Evolutionary conservation across 1,140 invertebrate species (phyloP).

Genomic region (Himalopsyche phryganea): DNA sequence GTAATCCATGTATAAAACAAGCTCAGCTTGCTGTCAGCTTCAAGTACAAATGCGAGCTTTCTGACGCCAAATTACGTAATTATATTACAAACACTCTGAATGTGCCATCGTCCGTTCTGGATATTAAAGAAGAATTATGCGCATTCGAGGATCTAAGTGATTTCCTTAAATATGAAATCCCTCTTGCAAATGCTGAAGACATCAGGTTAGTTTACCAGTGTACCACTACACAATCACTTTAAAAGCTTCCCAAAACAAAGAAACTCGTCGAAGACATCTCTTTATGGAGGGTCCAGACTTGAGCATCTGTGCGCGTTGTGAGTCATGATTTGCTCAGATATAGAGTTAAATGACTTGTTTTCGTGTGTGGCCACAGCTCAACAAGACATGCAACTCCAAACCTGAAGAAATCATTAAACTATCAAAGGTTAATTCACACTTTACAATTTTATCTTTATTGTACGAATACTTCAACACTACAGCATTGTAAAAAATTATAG

Average conservation of each 20-base stretch:
- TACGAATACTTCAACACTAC: too few species aligned
- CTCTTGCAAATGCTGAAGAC: background rate
- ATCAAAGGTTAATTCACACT: too few species aligned
- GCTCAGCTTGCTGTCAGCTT: slow-evolving; percentile 25
- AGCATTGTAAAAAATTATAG: too few species aligned
- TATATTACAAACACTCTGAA: slow-evolving; percentile 19
- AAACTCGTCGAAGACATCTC: background rate
- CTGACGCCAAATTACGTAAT: slow-evolving; percentile 29
- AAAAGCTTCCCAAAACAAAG: background rate
- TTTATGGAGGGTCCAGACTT: background rate
- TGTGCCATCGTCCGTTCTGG: background rate
- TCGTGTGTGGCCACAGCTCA: background rate
- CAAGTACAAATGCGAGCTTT: slow-evolving; percentile 29
- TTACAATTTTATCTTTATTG: too few species aligned
- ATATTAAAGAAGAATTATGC: slow-evolving; percentile 21
- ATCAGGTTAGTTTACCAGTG: slow-evolving; percentile 1
- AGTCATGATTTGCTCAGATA: background rate
- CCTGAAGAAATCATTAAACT: too few species aligned
- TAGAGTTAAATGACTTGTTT: background rate
- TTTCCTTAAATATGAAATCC: slow-evolving; percentile 20
- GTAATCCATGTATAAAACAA: slow-evolving; percentile 19
- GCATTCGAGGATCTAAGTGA: slow-evolving; percentile 14
- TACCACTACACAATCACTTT: background rate
- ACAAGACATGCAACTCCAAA: background rate
- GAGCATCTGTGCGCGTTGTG: background rate